phyloP scores from a whole-genome alignment of 2,888 invertebrate genomes.

The Furcula furcula region DNA sequence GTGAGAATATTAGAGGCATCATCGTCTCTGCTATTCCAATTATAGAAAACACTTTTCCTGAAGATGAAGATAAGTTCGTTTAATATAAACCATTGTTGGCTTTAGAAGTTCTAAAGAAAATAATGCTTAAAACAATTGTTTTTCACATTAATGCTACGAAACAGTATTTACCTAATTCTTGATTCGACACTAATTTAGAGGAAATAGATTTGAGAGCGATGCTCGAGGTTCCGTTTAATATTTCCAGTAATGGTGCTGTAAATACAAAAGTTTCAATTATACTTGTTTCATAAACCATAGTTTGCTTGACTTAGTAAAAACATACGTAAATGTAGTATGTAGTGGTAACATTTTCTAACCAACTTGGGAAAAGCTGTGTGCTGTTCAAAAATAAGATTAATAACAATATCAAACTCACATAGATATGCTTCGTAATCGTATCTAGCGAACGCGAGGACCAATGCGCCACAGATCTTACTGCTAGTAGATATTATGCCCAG shows the following conservation, averaged over 20 bases:
- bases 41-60: conserved; percentile 87
- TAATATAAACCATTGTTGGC: no score
- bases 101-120: no score
- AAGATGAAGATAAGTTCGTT: conserved; percentile 18
- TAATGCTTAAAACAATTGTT: no score
- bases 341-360: no score
- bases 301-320: no score
- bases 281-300: no score
- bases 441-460: conserved; percentile 62
- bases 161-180: conserved; percentile 84
- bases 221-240: conserved; percentile 86
- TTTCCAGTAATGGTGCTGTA: conserved; percentile 86
- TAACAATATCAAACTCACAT: conserved; percentile 47
- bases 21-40: conserved; percentile 87
- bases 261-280: no score
- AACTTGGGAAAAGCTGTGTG: no score
- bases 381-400: no score
- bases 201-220: conserved; percentile 88
- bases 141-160: no score
- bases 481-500: conserved; percentile 64
- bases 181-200: conserved; percentile 86
- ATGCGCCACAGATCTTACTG: conserved; percentile 63
- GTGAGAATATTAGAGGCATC: conserved; percentile 87
- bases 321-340: no score
- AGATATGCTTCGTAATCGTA: conserved; percentile 62